Evolutionary conservation across 2,113 vertebrate species (phyloP).

Genomic region (Rhegmatorhina hoffmannsi): DNA sequence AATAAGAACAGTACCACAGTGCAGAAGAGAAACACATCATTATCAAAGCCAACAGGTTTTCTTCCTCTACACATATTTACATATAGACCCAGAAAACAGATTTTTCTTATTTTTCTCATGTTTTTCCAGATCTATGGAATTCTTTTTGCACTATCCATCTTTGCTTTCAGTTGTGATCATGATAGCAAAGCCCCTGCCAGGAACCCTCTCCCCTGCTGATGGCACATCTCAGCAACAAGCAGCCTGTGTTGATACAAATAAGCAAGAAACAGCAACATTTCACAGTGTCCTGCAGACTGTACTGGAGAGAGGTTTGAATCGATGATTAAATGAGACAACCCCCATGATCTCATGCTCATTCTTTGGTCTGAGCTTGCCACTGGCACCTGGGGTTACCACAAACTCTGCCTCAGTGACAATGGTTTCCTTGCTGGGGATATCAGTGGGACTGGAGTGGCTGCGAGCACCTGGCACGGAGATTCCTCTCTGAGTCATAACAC

Average conservation of each 20-base stretch:
- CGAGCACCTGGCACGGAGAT: not conserved
- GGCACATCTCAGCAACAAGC: not conserved
- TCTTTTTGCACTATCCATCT: not conserved
- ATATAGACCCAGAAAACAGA: not conserved
- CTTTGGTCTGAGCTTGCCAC: not conserved
- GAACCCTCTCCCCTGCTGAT: not conserved
- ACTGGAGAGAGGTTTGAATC: not conserved
- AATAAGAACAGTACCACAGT: not conserved
- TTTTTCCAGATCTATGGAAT: not conserved
- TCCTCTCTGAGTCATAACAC: conserved; percentile 36
- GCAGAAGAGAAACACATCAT: not conserved
- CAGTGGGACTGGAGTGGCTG: not conserved
- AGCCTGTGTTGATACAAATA: not conserved
- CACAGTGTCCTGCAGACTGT: not conserved
- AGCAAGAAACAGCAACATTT: not conserved
- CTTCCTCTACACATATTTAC: not conserved
- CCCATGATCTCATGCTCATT: accelerated
- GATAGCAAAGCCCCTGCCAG: not conserved
- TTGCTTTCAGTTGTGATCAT: not conserved
- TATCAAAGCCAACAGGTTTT: not conserved
- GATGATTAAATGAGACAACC: not conserved
- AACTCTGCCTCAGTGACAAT: not conserved
- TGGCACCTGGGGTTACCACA: not conserved
- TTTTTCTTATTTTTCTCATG: not conserved
- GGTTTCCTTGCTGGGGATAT: not conserved